Conservation (phyloP, 1,140 invertebrate genomes). For the Lepidurus couesii region DNA sequence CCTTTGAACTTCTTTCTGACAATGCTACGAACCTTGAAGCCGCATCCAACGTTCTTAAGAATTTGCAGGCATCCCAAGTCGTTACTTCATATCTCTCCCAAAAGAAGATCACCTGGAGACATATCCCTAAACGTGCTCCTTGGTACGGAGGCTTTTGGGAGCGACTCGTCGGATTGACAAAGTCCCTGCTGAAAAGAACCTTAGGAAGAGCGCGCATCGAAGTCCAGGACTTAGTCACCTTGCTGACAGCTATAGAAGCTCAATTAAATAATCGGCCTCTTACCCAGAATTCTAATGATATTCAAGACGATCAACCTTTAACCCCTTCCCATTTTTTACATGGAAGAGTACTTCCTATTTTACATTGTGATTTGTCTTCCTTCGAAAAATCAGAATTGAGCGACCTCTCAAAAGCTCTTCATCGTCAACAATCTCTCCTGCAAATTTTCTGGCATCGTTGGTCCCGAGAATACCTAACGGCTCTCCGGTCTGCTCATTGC, state of each 20-base stretch:
- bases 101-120: too few relatives aligned
- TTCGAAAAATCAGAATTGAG: neutral
- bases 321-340: constrained; percentile 7
- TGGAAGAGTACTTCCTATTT: neutral
- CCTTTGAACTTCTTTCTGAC: too few relatives aligned
- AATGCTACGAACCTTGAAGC: too few relatives aligned
- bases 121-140: constrained; percentile 37
- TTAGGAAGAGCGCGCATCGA: constrained; percentile 31
- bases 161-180: constrained; percentile 38
- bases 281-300: neutral
- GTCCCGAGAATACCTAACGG: constrained; percentile 34
- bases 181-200: constrained; percentile 33
- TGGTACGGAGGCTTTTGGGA: constrained; percentile 43
- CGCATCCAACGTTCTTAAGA: too few relatives aligned
- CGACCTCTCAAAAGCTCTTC: neutral
- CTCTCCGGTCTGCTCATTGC: constrained; percentile 22
- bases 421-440: neutral
- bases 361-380: neutral
- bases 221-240: neutral
- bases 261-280: too few relatives aligned
- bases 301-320: neutral
- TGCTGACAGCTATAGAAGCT: neutral
- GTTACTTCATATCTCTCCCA: too few relatives aligned
- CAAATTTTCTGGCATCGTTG: constrained; percentile 34
- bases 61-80: too few relatives aligned